Conservation (phyloP, 2,113 vertebrate species). For the Rhinolophus sinicus region DNA sequence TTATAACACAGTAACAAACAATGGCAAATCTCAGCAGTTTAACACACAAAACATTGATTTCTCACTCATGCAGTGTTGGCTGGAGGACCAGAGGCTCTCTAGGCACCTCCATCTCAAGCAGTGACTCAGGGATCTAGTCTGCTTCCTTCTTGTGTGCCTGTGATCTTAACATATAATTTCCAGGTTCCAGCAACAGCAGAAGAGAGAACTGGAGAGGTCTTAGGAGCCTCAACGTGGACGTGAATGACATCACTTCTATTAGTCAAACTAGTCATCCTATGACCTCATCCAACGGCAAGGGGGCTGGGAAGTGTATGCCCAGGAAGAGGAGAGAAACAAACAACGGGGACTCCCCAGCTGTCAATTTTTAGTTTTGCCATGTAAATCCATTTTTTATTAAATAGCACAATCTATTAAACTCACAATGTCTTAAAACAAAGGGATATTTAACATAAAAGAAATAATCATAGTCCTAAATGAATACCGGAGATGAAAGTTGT, state of each 20-base stretch:
- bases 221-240: neutral
- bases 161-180: conserved; percentile 1
- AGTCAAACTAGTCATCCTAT: neutral
- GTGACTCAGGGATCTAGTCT: neutral
- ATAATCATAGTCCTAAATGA: neutral
- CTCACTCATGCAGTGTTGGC: neutral
- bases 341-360: too few species aligned
- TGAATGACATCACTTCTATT: neutral
- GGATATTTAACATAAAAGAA: neutral
- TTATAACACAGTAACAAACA: neutral
- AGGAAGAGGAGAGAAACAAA: neutral
- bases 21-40: neutral
- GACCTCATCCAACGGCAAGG: neutral
- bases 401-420: neutral
- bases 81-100: neutral
- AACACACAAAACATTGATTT: neutral
- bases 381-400: neutral
- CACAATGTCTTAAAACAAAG: neutral
- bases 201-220: neutral
- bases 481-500: neutral
- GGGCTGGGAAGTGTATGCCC: neutral
- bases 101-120: neutral
- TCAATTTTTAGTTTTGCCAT: neutral
- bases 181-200: neutral
- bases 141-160: neutral